A percentile compares a stretch with the other conserved stretches of the same genome.
phyloP scores from a whole-genome alignment of 2,797 vertebrate species.

The Chiloscyllium punctatum region DNA sequence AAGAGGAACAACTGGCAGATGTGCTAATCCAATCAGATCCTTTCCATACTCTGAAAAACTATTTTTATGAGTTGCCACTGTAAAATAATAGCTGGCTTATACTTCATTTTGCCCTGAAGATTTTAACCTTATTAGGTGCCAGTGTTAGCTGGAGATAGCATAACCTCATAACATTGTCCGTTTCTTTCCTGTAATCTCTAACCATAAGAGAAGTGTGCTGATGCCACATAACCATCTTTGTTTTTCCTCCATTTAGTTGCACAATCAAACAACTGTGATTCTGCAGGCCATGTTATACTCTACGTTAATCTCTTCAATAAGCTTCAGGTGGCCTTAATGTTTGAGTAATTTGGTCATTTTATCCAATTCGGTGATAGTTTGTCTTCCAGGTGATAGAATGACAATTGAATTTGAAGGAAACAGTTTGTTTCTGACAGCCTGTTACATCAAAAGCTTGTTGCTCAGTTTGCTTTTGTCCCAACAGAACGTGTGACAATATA shows the following conservation, averaged over 20 bases:
- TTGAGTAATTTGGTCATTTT: neutral
- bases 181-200: neutral
- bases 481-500: neutral
- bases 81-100: neutral
- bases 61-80: neutral
- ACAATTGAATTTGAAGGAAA: neutral
- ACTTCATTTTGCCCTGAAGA: neutral
- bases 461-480: too few relatives aligned
- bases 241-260: neutral
- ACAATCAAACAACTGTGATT: neutral
- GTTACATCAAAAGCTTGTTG: neutral
- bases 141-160: neutral
- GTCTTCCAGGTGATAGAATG: neutral
- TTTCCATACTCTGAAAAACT: neutral
- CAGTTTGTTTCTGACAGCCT: neutral
- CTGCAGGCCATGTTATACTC: neutral
- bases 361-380: neutral
- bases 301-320: neutral
- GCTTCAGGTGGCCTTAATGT: neutral
- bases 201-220: neutral
- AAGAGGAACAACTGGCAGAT: neutral
- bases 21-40: neutral
- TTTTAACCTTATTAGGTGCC: neutral
- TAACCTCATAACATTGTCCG: neutral
- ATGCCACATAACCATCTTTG: neutral